Percentiles rank a stretch among this genome's conserved stretches.
Conservation (phyloP, 2,113 vertebrate genomes). For the Sorex fumeus region DNA sequence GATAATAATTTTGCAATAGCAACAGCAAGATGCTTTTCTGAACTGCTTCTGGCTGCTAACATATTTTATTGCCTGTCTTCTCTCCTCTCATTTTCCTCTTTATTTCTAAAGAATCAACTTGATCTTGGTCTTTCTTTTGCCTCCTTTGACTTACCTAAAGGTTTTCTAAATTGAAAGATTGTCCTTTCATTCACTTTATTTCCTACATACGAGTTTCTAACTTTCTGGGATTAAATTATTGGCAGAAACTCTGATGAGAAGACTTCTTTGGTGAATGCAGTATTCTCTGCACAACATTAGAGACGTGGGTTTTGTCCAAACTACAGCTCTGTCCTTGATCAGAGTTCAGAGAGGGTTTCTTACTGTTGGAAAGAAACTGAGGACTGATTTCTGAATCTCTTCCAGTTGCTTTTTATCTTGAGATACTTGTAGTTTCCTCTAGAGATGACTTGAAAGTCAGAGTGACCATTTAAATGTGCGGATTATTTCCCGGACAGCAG, state of each 20-base stretch:
- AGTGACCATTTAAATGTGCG: not conserved
- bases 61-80: not conserved
- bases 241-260: not conserved
- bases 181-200: too few relatives aligned
- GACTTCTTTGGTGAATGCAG: not conserved
- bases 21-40: not conserved
- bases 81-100: not conserved
- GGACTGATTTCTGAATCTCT: not conserved
- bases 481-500: not conserved
- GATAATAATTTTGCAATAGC: not conserved
- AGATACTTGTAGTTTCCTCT: not conserved
- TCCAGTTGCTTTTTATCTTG: not conserved
- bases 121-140: not conserved
- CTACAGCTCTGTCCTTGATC: not conserved
- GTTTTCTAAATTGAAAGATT: not conserved
- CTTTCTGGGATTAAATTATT: not conserved
- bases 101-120: not conserved
- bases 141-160: not conserved
- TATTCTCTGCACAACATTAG: not conserved
- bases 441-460: not conserved
- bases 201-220: not conserved
- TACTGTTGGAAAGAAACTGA: not conserved
- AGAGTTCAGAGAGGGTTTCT: not conserved
- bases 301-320: not conserved
- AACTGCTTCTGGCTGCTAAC: not conserved